These are phyloP conservation scores for Taenioides sp. DNA, from an alignment of 2,797 vertebrate species.

Conservation along the genomic window DNA sequence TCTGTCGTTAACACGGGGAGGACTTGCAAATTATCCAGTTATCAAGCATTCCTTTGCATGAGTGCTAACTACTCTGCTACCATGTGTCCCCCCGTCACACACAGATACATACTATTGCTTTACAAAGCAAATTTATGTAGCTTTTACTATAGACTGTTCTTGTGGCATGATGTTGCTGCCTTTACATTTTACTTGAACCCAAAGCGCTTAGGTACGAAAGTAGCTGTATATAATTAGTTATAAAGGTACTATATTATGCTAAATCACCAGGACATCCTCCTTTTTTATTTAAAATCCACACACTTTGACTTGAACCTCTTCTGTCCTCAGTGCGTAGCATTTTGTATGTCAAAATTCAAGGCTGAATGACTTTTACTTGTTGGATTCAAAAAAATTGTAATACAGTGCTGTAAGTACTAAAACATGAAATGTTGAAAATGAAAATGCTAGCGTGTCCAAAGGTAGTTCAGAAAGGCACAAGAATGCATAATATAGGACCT, in stretches of 20 bases:
- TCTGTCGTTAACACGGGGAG: not conserved
- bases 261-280: not conserved
- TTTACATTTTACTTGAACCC: slow-evolving; percentile 68
- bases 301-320: not conserved
- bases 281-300: not conserved
- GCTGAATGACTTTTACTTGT: not conserved
- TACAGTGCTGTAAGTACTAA: not conserved
- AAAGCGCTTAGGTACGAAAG: slow-evolving; percentile 52
- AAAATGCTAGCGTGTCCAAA: not conserved
- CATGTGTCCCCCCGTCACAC: not conserved
- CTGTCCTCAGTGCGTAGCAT: not conserved
- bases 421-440: not conserved
- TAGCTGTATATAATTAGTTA: slow-evolving; percentile 45
- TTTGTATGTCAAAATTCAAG: not conserved
- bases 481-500: not conserved
- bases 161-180: slow-evolving; percentile 51
- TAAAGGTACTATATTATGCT: slow-evolving; percentile 14
- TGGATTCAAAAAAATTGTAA: not conserved
- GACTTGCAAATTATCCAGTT: not conserved
- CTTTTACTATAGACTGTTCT: slow-evolving; percentile 51
- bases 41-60: not conserved
- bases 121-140: slow-evolving; percentile 39
- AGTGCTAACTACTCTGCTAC: not conserved
- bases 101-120: not conserved
- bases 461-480: not conserved